Evolutionary conservation across 2,888 invertebrate species (phyloP).

Genomic region (Taenaris catops): DNA sequence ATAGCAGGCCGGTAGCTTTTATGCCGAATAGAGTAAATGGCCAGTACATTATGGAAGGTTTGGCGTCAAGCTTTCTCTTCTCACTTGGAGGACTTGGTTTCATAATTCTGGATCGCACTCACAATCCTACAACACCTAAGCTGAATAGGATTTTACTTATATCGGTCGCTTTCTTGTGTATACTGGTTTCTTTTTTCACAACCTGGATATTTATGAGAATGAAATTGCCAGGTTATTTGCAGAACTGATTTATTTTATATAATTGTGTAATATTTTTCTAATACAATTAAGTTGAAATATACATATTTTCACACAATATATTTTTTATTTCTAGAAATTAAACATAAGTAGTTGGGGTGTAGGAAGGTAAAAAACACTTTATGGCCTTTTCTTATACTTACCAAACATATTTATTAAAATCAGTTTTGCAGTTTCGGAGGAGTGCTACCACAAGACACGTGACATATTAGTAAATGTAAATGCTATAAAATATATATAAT

Average conservation of each 20-base stretch:
- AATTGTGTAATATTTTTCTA: slow-evolving; percentile 8
- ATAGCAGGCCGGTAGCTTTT: slow-evolving; percentile 97
- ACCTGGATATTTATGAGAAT: slow-evolving; percentile 99
- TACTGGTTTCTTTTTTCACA: slow-evolving; percentile 95
- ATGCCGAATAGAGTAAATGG: slow-evolving; percentile 99
- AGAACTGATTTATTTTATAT: slow-evolving; percentile 62
- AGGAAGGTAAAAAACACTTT: too few species aligned
- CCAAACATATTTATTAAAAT: too few species aligned
- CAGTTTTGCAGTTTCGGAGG: too few species aligned
- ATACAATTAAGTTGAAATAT: slow-evolving; percentile 20
- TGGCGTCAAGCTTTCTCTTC: slow-evolving; percentile 98
- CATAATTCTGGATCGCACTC: slow-evolving; percentile 96
- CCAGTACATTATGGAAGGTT: slow-evolving; percentile 99
- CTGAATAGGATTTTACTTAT: slow-evolving; percentile 94
- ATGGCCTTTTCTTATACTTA: too few species aligned
- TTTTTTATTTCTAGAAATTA: background rate
- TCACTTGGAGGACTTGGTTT: slow-evolving; percentile 97
- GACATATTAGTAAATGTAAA: too few species aligned
- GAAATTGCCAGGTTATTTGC: slow-evolving; percentile 94
- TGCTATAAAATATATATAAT: too few species aligned
- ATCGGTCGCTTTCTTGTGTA: slow-evolving; percentile 94
- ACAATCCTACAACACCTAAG: slow-evolving; percentile 93
- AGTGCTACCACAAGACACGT: too few species aligned
- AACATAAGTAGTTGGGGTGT: too few species aligned
- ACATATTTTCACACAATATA: slow-evolving; percentile 9